Evolutionary conservation across 2,888 invertebrate species (phyloP), one percentile per base, ranked within the genome.

Genomic region (Latheticus oryzae): DNA sequence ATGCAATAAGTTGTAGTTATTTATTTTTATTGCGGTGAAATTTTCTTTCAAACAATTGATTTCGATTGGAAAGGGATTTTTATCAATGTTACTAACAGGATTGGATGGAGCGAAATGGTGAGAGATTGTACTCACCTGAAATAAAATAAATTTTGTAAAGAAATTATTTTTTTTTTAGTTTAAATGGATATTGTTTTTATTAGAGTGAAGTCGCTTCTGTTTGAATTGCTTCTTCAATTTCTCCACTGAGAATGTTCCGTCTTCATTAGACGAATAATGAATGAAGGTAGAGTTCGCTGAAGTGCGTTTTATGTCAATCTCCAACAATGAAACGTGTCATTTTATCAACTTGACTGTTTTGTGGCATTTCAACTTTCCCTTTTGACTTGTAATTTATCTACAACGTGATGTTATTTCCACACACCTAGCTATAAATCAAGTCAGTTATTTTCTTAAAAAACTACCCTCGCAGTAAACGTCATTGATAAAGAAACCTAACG

Each of bases 241-340:
- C 35, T 8, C 13, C 16, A 5, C 12, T 16, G 17, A n/a, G 8
- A 35, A 17, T 35, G 1, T 16, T 8, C 35, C 5, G 17, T 35
- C 35, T 35, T 35, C 35, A 35, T 35, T 35, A 35, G 35, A 35
- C 35, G 35, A 35, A 35, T 35, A 35, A 35, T 35, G 35, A 35
- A 35, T 17, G 35, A 35, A 35, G 12, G 15, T 8, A 17, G 35
- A 16, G 17, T 19, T 19, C 35, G 16, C 17, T 3, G 7, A 19
- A 17, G 17, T 17, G 17, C 19, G 35, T 35, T 17, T 35, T 35
- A 35, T 19, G 35, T 35, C 35, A 35, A 35, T 35, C 35, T 35
- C 35, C 19, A 23, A 38, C 38, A 38, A 23, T 23, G 38, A 38
- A 23, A 38, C 17, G 30, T 45, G 45, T 19, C 19, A 32, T 30